Base-by-base conservation (phyloP, 1,140 invertebrate species). In the Gryon sp. region DNA sequence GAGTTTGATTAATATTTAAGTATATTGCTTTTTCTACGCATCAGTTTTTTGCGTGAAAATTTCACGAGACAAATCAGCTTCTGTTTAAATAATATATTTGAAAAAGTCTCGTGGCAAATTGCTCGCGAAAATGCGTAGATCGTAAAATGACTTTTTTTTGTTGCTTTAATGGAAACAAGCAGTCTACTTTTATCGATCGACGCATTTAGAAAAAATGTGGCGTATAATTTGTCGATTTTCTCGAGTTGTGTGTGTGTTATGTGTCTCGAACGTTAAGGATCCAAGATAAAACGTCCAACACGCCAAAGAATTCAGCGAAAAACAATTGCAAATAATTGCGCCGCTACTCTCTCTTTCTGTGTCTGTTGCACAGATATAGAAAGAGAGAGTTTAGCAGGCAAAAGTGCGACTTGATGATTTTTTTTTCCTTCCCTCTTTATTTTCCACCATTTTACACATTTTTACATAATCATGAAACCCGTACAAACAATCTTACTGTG, bases 291-390 rank as follows among this genome's bases (percentile, higher is more conserved):
- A 40, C 30, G 38, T 28, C 26, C 70, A 45, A 40, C 70, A 74
- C 70, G 70, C 70, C 6, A 66, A 60, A 53, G 36, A 74, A 60
- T 74, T 74, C 70, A 52, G 70, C 66, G 70, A 74, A 74, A 74
- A 74, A 75, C 72, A 68, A 68, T 68, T 55, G 62, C 55, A 46
- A 28, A 59, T 68, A 75, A 75, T 75, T 57, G 46, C 53, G 60
- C 11, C 28, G 43, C 53, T 24, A 62, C 40, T 36, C 22, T 46
- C 28, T 30, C 40, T 45, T 38, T 53, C 50, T 15, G 14, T 28
- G 5, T 57, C 15, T 48, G 24, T 60, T 53, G 45, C 30, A 65
- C 40, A 60, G 66, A 66, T 74, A 66, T 57, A 53, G 12, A 53
- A 60, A n/a, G n/a, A n/a, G n/a, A n/a, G n/a, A n/a, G n/a, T n/a